Percentiles rank a stretch among this genome's conserved stretches.
Conservation (phyloP, 2,113 vertebrate genomes). For the Apteryx owenii region DNA sequence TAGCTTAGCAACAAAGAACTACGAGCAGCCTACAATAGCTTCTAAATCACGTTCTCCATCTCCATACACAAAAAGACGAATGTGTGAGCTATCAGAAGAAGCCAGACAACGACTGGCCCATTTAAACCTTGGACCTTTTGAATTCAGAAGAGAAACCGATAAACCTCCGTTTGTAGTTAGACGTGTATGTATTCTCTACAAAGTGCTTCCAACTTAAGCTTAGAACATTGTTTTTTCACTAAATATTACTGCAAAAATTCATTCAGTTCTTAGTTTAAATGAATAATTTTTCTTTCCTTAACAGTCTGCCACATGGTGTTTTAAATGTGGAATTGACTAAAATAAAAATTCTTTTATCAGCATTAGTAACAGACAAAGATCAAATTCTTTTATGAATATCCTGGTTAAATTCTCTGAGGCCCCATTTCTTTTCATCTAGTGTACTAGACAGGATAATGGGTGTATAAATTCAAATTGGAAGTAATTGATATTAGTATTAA, state of each 20-base stretch:
- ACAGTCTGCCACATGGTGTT: constrained; percentile 39
- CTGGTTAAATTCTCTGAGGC: constrained; percentile 56
- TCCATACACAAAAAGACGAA: constrained; percentile 93
- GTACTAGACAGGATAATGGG: constrained; percentile 48
- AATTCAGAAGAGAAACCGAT: constrained; percentile 90
- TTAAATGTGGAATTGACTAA: constrained; percentile 70
- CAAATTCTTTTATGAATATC: constrained; percentile 58
- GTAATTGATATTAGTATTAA: constrained; percentile 67
- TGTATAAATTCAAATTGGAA: constrained; percentile 60
- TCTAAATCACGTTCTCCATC: constrained; percentile 88
- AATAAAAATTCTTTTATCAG: constrained; percentile 57
- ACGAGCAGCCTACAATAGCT: constrained; percentile 89
- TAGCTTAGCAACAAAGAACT: constrained; percentile 67
- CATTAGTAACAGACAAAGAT: constrained; percentile 51
- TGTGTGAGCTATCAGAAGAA: constrained; percentile 92
- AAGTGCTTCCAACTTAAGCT: constrained; percentile 42
- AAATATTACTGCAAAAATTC: constrained; percentile 27
- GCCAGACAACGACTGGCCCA: constrained; percentile 87
- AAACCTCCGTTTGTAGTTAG: constrained; percentile 90
- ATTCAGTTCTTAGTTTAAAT: constrained; percentile 44
- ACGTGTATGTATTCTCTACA: constrained; percentile 73
- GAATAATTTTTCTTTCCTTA: constrained; percentile 56
- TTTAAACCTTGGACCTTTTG: constrained; percentile 91
- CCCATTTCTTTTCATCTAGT: constrained; percentile 52
- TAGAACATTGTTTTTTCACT: constrained; percentile 37